Evolutionary conservation across 2,113 vertebrate species (phyloP).

Genomic region (Malurus melanocephalus): DNA sequence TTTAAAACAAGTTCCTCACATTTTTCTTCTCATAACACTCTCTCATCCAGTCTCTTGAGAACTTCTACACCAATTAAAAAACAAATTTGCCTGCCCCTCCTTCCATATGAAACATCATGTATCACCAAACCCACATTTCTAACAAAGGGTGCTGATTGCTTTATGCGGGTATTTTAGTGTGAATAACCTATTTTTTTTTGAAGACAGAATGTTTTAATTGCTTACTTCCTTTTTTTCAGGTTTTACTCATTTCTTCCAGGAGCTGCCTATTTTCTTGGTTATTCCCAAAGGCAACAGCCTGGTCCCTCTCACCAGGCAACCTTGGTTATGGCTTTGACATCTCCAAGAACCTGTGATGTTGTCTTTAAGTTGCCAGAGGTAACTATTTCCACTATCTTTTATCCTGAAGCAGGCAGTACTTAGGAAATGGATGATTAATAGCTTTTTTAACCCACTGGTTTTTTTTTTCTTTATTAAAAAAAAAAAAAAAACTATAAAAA

Average conservation of each 20-base stretch:
- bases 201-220: neutral
- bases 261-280: constrained; percentile 41
- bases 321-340: constrained; percentile 66
- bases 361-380: constrained; percentile 73
- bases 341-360: constrained; percentile 65
- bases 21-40: neutral
- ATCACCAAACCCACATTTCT: neutral
- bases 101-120: neutral
- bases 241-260: constrained; percentile 56
- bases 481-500: neutral
- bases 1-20: neutral
- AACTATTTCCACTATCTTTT: neutral
- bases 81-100: neutral
- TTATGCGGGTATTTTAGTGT: neutral
- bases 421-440: neutral
- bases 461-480: neutral
- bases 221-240: constrained; percentile 55
- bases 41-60: neutral
- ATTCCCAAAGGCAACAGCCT: constrained; percentile 42
- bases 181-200: neutral
- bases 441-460: neutral
- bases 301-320: constrained; percentile 64
- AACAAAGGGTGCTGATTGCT: neutral
- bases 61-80: neutral
- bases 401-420: neutral